Percentiles rank a stretch among this genome's conserved stretches.
Conservation (phyloP, 2,797 vertebrate species). For the Trichosurus vulpecula region DNA sequence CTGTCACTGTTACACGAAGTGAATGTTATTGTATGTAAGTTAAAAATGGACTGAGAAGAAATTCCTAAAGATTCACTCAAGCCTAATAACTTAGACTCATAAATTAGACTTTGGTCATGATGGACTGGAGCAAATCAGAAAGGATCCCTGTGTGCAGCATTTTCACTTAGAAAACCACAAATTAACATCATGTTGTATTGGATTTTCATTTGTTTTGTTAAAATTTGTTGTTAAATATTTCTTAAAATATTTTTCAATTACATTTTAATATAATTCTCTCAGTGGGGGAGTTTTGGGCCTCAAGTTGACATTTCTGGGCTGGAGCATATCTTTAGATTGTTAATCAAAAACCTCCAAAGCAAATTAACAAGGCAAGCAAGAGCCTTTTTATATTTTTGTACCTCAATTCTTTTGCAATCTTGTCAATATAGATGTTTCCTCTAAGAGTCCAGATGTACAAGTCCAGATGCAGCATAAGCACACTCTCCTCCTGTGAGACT, state of each 20-base stretch:
- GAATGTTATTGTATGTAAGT: constrained; percentile 44
- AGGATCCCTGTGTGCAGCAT: not conserved
- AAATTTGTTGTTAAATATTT: not conserved
- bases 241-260: not conserved
- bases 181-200: not conserved
- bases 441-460: too few relatives aligned
- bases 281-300: not conserved
- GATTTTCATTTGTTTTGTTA: not conserved
- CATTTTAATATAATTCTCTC: not conserved
- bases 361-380: not conserved
- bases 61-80: not conserved
- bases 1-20: constrained; percentile 13
- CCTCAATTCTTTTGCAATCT: not conserved
- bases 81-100: too few relatives aligned
- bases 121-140: not conserved
- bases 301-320: not conserved
- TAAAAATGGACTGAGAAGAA: constrained; percentile 16
- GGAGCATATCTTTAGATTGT: not conserved
- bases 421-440: not conserved
- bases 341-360: not conserved
- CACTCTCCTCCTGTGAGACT: not conserved
- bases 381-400: not conserved
- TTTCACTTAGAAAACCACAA: not conserved
- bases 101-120: not conserved
- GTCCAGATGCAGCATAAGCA: not conserved